Conservation (phyloP, 2,113 vertebrate genomes). For the Dolichotis patagonum region DNA sequence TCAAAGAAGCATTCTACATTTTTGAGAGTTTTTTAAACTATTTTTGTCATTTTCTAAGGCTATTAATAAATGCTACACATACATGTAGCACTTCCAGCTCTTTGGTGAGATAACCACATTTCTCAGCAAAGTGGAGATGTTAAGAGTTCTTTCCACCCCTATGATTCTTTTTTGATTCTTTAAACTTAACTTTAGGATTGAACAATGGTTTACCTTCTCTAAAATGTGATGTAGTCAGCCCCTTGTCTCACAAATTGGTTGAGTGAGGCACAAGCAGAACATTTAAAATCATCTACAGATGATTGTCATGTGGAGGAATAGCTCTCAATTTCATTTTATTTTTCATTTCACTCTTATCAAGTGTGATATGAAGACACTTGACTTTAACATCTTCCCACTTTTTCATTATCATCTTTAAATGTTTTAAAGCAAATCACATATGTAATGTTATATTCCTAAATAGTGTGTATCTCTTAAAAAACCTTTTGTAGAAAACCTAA, state of each 20-base stretch:
- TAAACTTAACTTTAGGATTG: background rate
- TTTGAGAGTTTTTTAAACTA: background rate
- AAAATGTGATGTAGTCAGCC: background rate
- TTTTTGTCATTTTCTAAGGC: background rate
- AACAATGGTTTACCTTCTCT: background rate
- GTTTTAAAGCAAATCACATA: slow-evolving; percentile 24
- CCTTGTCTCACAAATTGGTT: background rate
- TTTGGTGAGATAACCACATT: background rate
- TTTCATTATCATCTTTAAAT: background rate
- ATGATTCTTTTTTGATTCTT: background rate
- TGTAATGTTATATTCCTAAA: background rate
- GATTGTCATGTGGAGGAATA: background rate
- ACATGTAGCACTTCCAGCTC: background rate
- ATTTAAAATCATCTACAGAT: background rate
- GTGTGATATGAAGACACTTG: background rate
- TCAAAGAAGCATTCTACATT: background rate
- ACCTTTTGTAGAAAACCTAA: background rate
- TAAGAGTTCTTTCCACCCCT: background rate
- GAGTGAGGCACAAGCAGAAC: background rate
- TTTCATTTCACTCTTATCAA: slow-evolving; percentile 1
- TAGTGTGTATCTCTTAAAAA: background rate
- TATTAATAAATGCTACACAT: background rate
- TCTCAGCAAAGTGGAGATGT: background rate
- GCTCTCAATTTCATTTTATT: background rate
- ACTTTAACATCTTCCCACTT: background rate